A percentile compares a stretch with the other conserved stretches of the same genome.
Evolutionary conservation across 2,113 vertebrate species (phyloP).

Genomic region (Uria aalge): DNA sequence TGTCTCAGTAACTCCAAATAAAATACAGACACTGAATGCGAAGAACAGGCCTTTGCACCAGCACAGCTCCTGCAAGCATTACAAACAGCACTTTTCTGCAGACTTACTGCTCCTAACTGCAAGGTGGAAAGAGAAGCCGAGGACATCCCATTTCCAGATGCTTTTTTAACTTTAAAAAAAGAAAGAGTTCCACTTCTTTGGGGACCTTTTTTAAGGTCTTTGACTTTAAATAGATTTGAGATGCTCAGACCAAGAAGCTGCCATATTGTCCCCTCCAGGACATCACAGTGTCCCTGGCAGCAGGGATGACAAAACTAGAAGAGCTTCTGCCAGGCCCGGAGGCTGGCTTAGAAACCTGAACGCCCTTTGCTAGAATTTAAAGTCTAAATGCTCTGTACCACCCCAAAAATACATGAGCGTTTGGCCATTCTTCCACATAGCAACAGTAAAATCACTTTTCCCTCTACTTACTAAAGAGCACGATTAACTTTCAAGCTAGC

Average conservation of each 20-base stretch:
- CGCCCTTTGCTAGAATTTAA: background rate
- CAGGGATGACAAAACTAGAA: background rate
- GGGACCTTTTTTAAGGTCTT: background rate
- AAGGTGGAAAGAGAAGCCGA: rapidly evolving
- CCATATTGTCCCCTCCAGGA: conserved; percentile 12
- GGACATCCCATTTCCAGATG: background rate
- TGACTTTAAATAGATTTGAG: background rate
- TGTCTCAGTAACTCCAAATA: background rate
- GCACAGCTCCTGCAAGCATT: background rate
- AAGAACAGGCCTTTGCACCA: background rate
- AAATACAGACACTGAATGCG: background rate
- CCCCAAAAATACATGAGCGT: background rate
- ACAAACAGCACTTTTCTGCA: background rate
- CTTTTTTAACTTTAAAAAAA: background rate
- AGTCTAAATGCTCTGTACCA: background rate
- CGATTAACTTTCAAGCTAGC: background rate
- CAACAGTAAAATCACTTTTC: conserved; percentile 7
- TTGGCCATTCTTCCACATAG: conserved; percentile 14
- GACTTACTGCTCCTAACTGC: background rate
- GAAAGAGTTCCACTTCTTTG: rapidly evolving
- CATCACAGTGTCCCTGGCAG: background rate
- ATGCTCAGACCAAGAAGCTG: background rate
- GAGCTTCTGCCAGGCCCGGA: background rate
- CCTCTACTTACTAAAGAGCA: background rate
- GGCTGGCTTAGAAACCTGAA: background rate